These are phyloP conservation scores for Aleadryas rufinucha DNA, from an alignment of 2,113 vertebrate genomes.

Conservation along the genomic window DNA sequence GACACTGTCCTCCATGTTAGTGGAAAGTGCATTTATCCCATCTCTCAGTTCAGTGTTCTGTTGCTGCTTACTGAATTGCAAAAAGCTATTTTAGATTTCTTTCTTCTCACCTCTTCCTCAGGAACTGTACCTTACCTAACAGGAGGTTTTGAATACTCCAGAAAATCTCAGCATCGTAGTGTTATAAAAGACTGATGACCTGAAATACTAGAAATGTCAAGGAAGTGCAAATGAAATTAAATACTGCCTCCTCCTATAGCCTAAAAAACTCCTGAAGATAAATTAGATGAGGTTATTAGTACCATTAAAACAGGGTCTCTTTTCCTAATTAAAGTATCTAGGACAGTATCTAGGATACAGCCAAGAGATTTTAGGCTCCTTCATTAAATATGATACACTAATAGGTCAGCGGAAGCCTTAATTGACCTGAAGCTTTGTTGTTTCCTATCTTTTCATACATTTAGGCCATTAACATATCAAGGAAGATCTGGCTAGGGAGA, in stretches of 20 bases:
- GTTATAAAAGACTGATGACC: background rate
- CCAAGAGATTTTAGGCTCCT: conserved; percentile 26
- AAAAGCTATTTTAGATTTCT: background rate
- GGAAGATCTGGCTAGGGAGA: background rate
- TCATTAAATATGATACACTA: background rate
- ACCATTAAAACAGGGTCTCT: background rate
- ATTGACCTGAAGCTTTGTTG: conserved; percentile 40
- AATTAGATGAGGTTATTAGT: background rate
- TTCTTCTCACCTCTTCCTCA: background rate
- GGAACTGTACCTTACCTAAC: background rate
- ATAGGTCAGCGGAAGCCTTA: conserved; percentile 30
- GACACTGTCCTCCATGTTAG: background rate
- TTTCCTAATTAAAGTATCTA: conserved; percentile 41
- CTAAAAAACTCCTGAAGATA: background rate
- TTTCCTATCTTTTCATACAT: background rate
- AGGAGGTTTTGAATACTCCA: background rate
- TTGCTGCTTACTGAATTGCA: background rate
- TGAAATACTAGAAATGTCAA: background rate
- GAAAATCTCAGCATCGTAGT: background rate
- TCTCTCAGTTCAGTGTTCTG: background rate
- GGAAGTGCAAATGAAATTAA: conserved; percentile 22
- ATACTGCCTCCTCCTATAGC: background rate
- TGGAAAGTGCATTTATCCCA: background rate
- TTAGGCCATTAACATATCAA: conserved; percentile 16
- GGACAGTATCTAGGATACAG: conserved; percentile 4